Evolutionary conservation across 2,888 invertebrate species (phyloP).

Genomic region (Salticus scenicus): DNA sequence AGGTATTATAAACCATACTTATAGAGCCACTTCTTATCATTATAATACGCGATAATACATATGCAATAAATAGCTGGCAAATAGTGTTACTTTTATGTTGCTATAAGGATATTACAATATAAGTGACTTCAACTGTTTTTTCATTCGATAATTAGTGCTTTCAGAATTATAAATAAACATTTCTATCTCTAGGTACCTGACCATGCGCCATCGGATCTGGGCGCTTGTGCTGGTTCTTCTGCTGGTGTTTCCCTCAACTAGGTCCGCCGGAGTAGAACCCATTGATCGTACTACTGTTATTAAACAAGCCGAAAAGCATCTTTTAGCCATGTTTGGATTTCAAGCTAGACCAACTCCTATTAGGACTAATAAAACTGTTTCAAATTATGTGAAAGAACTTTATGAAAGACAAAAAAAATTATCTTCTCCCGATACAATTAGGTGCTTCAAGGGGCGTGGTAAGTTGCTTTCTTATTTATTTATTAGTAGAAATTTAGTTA

Average conservation of each 20-base stretch:
- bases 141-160: too few relatives aligned
- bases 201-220: slow-evolving; percentile 67
- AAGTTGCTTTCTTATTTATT: neutral
- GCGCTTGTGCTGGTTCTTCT: slow-evolving; percentile 55
- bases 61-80: too few relatives aligned
- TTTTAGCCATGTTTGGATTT: slow-evolving; percentile 81
- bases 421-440: slow-evolving; percentile 24
- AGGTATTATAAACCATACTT: too few relatives aligned
- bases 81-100: too few relatives aligned
- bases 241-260: slow-evolving; percentile 23
- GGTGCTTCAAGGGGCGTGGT: slow-evolving; percentile 61
- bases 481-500: neutral
- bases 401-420: slow-evolving; percentile 78
- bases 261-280: neutral
- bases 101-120: too few relatives aligned
- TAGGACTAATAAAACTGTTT: slow-evolving; percentile 80
- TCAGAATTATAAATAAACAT: too few relatives aligned
- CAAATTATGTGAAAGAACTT: slow-evolving; percentile 86
- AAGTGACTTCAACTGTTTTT: too few relatives aligned
- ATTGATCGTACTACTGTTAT: neutral
- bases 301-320: slow-evolving; percentile 77
- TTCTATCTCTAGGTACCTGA: slow-evolving; percentile 47
- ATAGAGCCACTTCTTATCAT: too few relatives aligned
- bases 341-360: slow-evolving; percentile 78
- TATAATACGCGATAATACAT: too few relatives aligned